Evolutionary conservation across 1,140 invertebrate genomes (phyloP).

Genomic region (Sipha flava): DNA sequence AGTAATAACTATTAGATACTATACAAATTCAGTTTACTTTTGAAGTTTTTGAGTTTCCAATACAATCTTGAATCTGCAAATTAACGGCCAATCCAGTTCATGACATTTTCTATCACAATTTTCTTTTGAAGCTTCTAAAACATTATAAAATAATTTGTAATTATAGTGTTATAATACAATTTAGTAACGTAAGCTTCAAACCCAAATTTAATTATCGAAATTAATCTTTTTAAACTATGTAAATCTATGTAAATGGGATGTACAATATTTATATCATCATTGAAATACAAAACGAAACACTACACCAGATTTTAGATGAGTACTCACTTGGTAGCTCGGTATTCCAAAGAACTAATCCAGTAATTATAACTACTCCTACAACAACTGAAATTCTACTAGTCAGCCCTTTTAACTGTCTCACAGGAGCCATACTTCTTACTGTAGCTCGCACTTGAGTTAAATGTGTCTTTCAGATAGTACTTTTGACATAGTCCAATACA

Average conservation of each 20-base stretch:
- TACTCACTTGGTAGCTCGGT: slow-evolving; percentile 39
- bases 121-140: slow-evolving; percentile 59
- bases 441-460: not conserved
- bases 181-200: too few relatives aligned
- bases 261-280: too few relatives aligned
- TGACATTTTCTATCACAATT: slow-evolving; percentile 65
- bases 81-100: slow-evolving; percentile 69
- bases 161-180: too few relatives aligned
- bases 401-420: not conserved
- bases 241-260: too few relatives aligned
- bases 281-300: too few relatives aligned
- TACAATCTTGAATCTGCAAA: slow-evolving; percentile 62
- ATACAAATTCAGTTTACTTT: slow-evolving; percentile 19
- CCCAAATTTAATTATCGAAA: too few relatives aligned
- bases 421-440: not conserved
- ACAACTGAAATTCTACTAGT: slow-evolving; percentile 33
- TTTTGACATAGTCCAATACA: not conserved
- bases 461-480: not conserved
- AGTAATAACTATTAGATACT: too few relatives aligned
- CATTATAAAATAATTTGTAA: too few relatives aligned
- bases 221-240: too few relatives aligned
- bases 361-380: slow-evolving; percentile 34
- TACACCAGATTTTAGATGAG: too few relatives aligned
- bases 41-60: slow-evolving; percentile 43
- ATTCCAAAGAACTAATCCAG: slow-evolving; percentile 38